phyloP scores from a whole-genome alignment of 2,888 invertebrate species.

The Odiellus spinosus region DNA sequence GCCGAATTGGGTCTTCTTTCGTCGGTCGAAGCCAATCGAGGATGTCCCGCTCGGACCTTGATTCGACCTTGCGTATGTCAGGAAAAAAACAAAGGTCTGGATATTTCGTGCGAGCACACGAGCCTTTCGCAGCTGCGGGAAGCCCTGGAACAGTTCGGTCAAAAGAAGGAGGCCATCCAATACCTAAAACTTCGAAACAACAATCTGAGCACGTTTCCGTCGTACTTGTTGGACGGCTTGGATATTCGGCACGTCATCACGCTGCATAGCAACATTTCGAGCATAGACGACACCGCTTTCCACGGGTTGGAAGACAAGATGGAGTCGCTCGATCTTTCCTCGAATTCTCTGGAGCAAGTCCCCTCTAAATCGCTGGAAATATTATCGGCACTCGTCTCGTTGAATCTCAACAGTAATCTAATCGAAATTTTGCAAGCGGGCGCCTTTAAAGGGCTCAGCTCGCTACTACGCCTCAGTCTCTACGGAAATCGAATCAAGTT shows the following conservation, averaged over 20 bases:
- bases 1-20: background rate
- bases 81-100: constrained; percentile 62
- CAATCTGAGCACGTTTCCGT: constrained; percentile 63
- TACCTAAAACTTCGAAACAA: constrained; percentile 76
- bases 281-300: constrained; percentile 69
- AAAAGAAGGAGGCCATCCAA: constrained; percentile 43
- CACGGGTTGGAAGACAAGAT: constrained; percentile 60
- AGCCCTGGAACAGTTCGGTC: constrained; percentile 9
- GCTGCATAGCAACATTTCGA: constrained; percentile 66
- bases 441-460: constrained; percentile 72
- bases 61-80: constrained; percentile 55
- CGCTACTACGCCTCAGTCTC: constrained; percentile 66
- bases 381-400: constrained; percentile 44
- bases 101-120: constrained; percentile 60
- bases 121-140: constrained; percentile 6
- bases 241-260: constrained; percentile 75
- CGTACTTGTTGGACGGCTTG: constrained; percentile 57
- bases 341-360: constrained; percentile 53
- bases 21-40: constrained; percentile 42
- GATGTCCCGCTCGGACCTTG: constrained; percentile 23
- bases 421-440: constrained; percentile 58
- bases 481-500: constrained; percentile 47
- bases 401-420: constrained; percentile 76
- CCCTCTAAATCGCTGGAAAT: constrained; percentile 16
- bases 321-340: constrained; percentile 72